A percentile compares a stretch with the other conserved stretches of the same genome.
Conservation (phyloP, 2,888 invertebrate species). For the Belgica antarctica region DNA sequence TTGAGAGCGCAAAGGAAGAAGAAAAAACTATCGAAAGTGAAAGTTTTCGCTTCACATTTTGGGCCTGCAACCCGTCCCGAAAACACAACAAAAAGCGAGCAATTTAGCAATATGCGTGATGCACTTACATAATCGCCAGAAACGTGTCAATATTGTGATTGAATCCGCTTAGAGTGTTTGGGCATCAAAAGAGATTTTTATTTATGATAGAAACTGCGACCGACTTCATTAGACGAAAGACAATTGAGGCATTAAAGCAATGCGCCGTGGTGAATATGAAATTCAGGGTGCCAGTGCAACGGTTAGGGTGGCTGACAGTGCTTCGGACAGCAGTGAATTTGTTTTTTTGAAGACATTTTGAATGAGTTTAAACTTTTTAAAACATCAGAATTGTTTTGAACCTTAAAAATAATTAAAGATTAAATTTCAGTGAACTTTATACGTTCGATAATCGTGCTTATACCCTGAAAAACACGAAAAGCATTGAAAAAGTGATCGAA, state of each 20-base stretch:
- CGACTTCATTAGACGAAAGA: not conserved
- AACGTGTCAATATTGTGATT: constrained; percentile 13
- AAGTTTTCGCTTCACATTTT: constrained; percentile 7
- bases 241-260: not conserved
- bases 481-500: too few relatives aligned
- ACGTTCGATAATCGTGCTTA: too few relatives aligned
- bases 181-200: too few relatives aligned
- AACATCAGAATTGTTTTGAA: too few relatives aligned
- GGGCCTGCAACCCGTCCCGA: constrained; percentile 10
- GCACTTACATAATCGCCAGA: constrained; percentile 1
- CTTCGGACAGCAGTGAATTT: too few relatives aligned
- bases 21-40: constrained; percentile 21
- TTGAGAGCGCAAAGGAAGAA: not conserved
- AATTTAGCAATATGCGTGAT: constrained; percentile 24
- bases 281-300: not conserved
- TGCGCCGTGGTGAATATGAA: not conserved
- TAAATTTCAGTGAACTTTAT: too few relatives aligned
- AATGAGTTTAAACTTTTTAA: too few relatives aligned
- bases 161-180: not conserved
- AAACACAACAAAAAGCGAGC: not conserved
- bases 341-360: too few relatives aligned
- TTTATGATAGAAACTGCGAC: too few relatives aligned
- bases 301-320: too few relatives aligned
- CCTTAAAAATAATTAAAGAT: too few relatives aligned
- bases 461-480: too few relatives aligned